These are phyloP conservation scores for Mermis nigrescens DNA, from an alignment of 2,888 invertebrate species.

Conservation along the genomic window DNA sequence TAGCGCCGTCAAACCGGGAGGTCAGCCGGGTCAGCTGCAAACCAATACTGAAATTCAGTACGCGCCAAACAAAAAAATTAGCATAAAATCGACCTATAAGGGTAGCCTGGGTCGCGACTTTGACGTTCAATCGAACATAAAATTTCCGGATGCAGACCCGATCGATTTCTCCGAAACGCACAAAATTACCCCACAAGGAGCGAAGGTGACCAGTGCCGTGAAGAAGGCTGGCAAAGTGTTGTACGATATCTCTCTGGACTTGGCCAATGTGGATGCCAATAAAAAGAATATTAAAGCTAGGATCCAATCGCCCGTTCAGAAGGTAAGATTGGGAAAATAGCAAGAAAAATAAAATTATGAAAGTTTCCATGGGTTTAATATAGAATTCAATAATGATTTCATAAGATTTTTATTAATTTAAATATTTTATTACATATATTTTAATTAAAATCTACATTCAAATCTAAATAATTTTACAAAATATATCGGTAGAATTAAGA, in stretches of 20 bases:
- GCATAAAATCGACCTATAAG: background rate
- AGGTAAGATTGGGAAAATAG: background rate
- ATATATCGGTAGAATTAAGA: too few relatives aligned
- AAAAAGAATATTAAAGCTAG: background rate
- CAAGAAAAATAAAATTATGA: too few relatives aligned
- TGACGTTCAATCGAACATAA: background rate
- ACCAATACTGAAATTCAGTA: background rate
- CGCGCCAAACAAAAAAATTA: background rate
- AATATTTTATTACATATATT: too few relatives aligned
- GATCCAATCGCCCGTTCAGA: background rate
- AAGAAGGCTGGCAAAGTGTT: background rate
- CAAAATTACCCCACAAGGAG: background rate
- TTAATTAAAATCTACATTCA: too few relatives aligned
- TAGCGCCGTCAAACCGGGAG: background rate
- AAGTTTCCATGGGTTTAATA: too few relatives aligned
- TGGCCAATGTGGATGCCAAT: background rate
- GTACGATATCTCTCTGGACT: too few relatives aligned
- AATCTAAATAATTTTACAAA: too few relatives aligned
- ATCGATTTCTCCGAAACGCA: background rate
- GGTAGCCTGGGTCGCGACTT: background rate
- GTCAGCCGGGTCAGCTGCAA: background rate
- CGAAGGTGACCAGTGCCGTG: background rate
- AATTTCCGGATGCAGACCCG: background rate
- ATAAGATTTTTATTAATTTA: too few relatives aligned
- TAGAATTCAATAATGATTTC: too few relatives aligned